Evolutionary conservation across 1,140 invertebrate species (phyloP).

Genomic region (Caerostris extrusa): DNA sequence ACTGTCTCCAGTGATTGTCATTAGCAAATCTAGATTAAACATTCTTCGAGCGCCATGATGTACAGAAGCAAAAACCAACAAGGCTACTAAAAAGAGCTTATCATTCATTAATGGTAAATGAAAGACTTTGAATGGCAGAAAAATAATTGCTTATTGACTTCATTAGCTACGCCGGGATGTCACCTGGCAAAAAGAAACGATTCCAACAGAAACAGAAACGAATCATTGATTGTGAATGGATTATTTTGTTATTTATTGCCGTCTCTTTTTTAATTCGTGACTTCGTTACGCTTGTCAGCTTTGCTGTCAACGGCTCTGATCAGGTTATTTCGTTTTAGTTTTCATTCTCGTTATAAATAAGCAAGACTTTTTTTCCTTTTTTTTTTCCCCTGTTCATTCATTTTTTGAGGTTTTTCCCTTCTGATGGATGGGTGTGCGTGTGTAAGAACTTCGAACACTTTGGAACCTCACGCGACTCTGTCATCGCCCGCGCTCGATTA

Average conservation of each 20-base stretch:
- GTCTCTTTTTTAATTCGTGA: neutral
- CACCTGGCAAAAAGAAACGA: no score
- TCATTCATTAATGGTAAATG: neutral
- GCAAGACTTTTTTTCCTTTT: neutral
- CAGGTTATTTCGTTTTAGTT: neutral
- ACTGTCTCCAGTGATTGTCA: no score
- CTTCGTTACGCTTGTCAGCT: neutral
- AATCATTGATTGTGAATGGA: slow-evolving; percentile 5
- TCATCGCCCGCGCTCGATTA: neutral
- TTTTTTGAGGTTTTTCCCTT: neutral
- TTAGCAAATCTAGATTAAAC: no score
- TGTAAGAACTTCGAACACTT: neutral
- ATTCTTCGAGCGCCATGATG: neutral
- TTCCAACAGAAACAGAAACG: neutral
- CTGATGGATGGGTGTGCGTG: neutral
- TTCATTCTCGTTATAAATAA: neutral
- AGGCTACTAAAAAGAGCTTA: no score
- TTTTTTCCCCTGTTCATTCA: neutral
- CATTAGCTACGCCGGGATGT: neutral
- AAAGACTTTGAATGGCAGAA: neutral
- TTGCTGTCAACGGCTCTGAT: neutral
- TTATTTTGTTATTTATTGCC: neutral
- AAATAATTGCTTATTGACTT: slow-evolving; percentile 33
- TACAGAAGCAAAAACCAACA: neutral
- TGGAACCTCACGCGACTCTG: neutral